Evolutionary conservation across 2,797 vertebrate genomes (phyloP).

Genomic region (Acomys russatus): DNA sequence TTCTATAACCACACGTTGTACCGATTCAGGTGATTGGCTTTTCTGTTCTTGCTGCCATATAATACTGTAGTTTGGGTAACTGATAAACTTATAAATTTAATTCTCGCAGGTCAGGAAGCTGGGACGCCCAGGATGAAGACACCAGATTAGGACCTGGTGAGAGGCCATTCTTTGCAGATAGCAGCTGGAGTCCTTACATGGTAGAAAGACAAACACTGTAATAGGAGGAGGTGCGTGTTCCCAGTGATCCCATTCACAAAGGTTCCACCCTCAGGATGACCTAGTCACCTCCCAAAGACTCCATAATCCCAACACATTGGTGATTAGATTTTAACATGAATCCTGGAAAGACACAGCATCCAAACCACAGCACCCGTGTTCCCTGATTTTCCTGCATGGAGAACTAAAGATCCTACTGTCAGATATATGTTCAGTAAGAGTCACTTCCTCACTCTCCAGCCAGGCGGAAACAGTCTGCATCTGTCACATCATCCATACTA

Average conservation of each 20-base stretch:
- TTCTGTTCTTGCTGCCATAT: not conserved
- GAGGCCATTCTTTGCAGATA: not conserved
- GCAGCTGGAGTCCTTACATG: not conserved
- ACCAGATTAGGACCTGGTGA: not conserved
- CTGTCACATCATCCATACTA: not conserved
- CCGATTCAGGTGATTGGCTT: not conserved
- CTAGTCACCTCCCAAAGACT: not conserved
- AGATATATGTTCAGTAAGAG: not conserved
- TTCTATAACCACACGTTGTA: not conserved
- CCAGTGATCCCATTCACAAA: not conserved
- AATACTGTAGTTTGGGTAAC: not conserved
- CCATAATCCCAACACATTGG: not conserved
- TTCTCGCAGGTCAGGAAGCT: not conserved
- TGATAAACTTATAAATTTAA: not conserved
- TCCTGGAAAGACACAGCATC: not conserved
- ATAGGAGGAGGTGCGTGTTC: not conserved
- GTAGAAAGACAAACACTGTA: not conserved
- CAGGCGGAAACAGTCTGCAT: not conserved
- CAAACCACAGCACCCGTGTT: not conserved
- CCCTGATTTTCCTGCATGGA: not conserved
- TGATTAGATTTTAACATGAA: not conserved
- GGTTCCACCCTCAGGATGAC: not conserved
- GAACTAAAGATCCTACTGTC: not conserved
- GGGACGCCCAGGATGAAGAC: not conserved
- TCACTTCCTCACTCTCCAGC: not conserved